Base-by-base conservation (phyloP, 2,797 vertebrate species). In the Anomalospiza imberbis region DNA sequence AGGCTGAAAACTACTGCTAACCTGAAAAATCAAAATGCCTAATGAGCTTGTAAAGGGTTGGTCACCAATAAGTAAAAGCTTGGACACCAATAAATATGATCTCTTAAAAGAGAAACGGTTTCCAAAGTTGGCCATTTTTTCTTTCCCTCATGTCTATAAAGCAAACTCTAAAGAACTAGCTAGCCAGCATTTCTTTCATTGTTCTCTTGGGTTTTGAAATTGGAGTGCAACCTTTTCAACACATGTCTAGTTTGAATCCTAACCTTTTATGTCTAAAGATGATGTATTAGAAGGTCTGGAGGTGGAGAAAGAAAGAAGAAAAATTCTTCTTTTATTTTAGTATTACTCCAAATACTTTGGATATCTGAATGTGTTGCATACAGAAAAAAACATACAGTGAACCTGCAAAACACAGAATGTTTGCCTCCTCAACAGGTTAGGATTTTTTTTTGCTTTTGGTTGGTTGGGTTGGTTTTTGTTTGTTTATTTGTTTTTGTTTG, bases 401-500 rank as follows among this genome's bases (percentile, higher is more conserved):
- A 75, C 16, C 9, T 42, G 13, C 3, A 61, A 74, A 72, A 36
- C 9, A 57, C 7, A 1, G 7, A 75, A 51, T n/a, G 3, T 40
- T 70, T 86, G 3, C 12, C 18, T 68, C 14, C 21, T 47, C 58
- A 57, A 53, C 1, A 25, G 2, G 5, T 13, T 44, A 16, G 12
- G 4, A 10, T 5, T n/a, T n/a, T 32, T 20, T 40, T 62, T 62
- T 16, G 1, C 3, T 4, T 17, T 38, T n/a, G 9, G 2, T 42
- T 48, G 22, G 8, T 24, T 61, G 19, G 12, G 44, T 74, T 50
- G 26, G 4, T 31, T 57, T 70, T 53, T 40, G 15, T 19, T n/a
- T 61, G 8, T 75, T 47, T 25, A 12, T 47, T 72, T 45, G 10
- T 7, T 63, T 62, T 38, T 38, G 12, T 54, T 45, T 62, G 8